These are phyloP conservation scores for Neopipo cinnamomea DNA, from an alignment of 2,113 vertebrate genomes.

Conservation along the genomic window DNA sequence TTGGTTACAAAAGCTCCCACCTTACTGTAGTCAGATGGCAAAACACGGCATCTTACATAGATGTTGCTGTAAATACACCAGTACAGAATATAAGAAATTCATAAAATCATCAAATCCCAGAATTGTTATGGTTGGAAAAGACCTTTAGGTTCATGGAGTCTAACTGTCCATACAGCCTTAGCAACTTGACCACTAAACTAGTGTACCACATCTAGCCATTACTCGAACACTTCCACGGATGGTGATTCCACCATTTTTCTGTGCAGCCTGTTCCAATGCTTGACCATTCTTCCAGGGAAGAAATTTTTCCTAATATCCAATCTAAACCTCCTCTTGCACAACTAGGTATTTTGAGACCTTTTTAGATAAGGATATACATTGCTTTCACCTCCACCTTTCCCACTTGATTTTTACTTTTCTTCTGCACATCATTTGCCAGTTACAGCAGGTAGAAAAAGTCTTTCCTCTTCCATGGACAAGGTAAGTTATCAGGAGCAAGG, in stretches of 20 bases:
- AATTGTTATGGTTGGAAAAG: background rate
- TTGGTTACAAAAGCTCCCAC: background rate
- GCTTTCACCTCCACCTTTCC: background rate
- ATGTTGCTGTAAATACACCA: background rate
- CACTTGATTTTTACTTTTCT: background rate
- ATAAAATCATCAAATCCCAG: background rate
- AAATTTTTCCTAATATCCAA: background rate
- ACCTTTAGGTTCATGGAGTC: fast-evolving
- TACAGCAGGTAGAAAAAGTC: background rate
- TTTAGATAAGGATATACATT: background rate
- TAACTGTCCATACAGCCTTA: background rate
- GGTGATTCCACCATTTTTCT: background rate
- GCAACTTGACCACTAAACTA: background rate
- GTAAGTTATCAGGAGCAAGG: background rate
- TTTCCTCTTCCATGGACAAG: background rate
- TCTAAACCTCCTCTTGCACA: background rate
- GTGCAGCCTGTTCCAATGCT: background rate
- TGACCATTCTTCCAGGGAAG: background rate
- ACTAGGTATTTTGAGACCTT: background rate
- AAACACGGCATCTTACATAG: background rate
- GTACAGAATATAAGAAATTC: background rate
- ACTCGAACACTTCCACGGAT: background rate
- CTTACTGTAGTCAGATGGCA: background rate
- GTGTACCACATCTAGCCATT: background rate
- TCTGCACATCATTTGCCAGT: background rate